phyloP scores from a whole-genome alignment of 2,888 invertebrate genomes.

The Leptothorax acervorum region DNA sequence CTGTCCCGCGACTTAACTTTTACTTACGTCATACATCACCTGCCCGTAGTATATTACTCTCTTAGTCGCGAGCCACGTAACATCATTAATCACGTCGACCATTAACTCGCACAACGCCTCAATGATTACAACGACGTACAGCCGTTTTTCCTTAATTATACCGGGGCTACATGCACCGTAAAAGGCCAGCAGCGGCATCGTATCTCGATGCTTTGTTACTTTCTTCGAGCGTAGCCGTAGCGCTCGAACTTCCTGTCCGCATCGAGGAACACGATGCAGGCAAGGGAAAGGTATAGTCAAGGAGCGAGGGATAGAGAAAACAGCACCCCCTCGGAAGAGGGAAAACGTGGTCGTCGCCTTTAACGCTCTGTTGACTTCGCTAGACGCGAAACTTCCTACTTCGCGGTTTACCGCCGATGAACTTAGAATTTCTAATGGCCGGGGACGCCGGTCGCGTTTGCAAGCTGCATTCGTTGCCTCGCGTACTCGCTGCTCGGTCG shows the following conservation, averaged over 20 bases:
- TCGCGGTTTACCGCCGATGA: conserved; percentile 75
- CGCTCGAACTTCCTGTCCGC: conserved; percentile 26
- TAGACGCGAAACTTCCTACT: conserved; percentile 72
- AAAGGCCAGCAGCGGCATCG: conserved; percentile 20
- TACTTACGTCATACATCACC: conserved; percentile 40
- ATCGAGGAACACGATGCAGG: conserved; percentile 20
- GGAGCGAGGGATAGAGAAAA: conserved; percentile 10
- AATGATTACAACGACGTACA: conserved; percentile 48
- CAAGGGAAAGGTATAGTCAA: not conserved
- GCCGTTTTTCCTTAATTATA: conserved; percentile 47
- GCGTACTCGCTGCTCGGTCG: conserved; percentile 3
- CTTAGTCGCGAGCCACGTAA: conserved; percentile 19
- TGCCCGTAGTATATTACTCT: conserved; percentile 34
- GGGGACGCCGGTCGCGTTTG: conserved; percentile 55
- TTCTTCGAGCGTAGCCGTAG: conserved; percentile 31
- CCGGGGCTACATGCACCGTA: conserved; percentile 11
- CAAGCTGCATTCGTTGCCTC: conserved; percentile 41
- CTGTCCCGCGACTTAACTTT: conserved; percentile 36
- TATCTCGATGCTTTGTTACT: conserved; percentile 47
- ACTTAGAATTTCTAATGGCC: conserved; percentile 76
- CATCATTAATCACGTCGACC: conserved; percentile 52
- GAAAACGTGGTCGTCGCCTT: conserved; percentile 52
- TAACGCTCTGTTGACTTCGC: conserved; percentile 73
- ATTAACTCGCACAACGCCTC: conserved; percentile 50
- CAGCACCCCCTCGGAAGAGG: conserved; percentile 23